Base-by-base conservation (phyloP, 2,888 invertebrate species). In the Leptogaster cylindrica region DNA sequence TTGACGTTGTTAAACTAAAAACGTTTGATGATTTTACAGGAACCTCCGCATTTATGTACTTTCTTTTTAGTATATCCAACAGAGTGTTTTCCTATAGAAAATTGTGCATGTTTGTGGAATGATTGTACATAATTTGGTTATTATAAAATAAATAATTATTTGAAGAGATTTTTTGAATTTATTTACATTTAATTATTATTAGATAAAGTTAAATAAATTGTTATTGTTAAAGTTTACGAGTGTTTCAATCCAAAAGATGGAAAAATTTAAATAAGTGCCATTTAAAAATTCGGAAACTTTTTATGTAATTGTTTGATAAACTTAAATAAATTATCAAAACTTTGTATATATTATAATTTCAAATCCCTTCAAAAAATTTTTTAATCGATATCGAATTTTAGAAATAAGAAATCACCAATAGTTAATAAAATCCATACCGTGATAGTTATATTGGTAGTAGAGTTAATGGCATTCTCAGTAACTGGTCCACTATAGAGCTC, bases 1-100 rank as follows among this genome's bases (percentile, higher is more conserved):
- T 70, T 2, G 67, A 70, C 48, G 73, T 74, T 33, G 74, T 74
- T 23, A 76, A 69, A 69, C 74, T 75, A 50, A 76, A 75, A 10
- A 76, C 74, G 68, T 74, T 75, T 25, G 72, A 70, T 4, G 75
- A 74, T 66, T 71, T 73, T 10, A 67, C 65, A 7, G 71, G 71
- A 12, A 71, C 44, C 36, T 74, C 74, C 4, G 73, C 52, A 51
- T 75, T 74, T 68, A 74, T 72, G 64, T 75, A 74, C 68, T 75
- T 75, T 36, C 72, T 71, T 48, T 73, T 74, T 23, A 74, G 70
- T 16, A 75, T 65, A 46, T 75, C 74, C 68, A 74, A 70, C 52
- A 73, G 70, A 25, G 72, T 68, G 27, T 70, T 72, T 39, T 73
- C 73, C 51, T 73, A 72, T n/a, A 33, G 33, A 72, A 73, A 73